Base-by-base conservation (phyloP, 2,888 invertebrate genomes). In the Folsomia candida region DNA sequence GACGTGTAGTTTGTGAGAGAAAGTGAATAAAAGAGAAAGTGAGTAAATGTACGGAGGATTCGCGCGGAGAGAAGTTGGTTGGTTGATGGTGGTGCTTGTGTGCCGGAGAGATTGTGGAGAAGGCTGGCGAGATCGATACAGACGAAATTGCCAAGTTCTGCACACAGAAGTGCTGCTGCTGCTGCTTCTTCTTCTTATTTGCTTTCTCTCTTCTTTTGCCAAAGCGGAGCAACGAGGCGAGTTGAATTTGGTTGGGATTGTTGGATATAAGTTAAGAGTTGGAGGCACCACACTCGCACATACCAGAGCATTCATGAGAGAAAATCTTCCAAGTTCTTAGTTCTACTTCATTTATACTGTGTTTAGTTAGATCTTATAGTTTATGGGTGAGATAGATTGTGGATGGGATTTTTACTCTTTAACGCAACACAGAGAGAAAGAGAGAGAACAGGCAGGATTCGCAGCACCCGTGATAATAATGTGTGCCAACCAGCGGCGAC, bases 61-160 rank as follows among this genome's bases (percentile, higher is more conserved):
- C 25, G 26, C 24, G 54, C n/a, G 66, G n/a, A 63, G 57, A 11
- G 26, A 18, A 47, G 25, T 51, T 22, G 29, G 62, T 28, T 57
- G 61, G 68, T 68, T 69, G 67, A 65, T 24, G 51, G 14, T 57
- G 51, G 62, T 51, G 61, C 11, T 25, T 28, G 27, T 26, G 28
- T 47, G 25, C 18, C 47, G 25, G 61, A 24, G 37, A 25, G 29
- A 54, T 4, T 54, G 22, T 20, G 6, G 54, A 37, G 24, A 57
- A 22, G 57, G 63, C 28, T 62, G 63, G 24, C 51, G 64, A 73
- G 79, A 79, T 79, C 79, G 79, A 79, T 79, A 79, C 79, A 76
- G 70, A 79, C 76, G 79, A 78, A 79, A 79, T 79, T 79, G 79
- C 78, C 78, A 79, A 78, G 76, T 78, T 78, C 74, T 70, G 74